Evolutionary conservation across 1,140 invertebrate species (phyloP).

Genomic region (Drosophila ananassae): DNA sequence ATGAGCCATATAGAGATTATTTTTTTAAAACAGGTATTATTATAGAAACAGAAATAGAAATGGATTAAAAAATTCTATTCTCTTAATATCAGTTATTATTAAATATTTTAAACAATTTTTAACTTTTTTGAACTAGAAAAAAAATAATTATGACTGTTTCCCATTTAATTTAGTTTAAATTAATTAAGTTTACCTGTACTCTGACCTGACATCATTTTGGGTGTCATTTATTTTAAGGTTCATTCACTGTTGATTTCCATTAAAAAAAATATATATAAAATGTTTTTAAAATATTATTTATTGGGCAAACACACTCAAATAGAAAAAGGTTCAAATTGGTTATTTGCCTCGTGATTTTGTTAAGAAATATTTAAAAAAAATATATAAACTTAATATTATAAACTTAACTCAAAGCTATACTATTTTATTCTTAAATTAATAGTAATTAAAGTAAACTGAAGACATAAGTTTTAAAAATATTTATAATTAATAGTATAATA

Average conservation of each 20-base stretch:
- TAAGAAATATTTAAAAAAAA: too few species aligned
- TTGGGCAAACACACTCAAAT: not conserved
- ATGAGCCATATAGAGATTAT: not conserved
- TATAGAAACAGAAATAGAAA: not conserved
- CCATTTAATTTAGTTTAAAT: not conserved
- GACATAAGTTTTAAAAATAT: too few species aligned
- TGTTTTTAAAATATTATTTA: not conserved
- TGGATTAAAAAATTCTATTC: not conserved
- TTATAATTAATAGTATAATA: not conserved
- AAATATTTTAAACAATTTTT: not conserved
- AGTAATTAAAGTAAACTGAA: too few species aligned
- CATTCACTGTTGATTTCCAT: slow-evolving; percentile 25
- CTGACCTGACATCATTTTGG: slow-evolving; percentile 8
- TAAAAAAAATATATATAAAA: slow-evolving; percentile 7
- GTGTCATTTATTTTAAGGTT: slow-evolving; percentile 13
- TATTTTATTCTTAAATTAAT: too few species aligned
- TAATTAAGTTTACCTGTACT: not conserved
- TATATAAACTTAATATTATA: not conserved
- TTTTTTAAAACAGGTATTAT: not conserved
- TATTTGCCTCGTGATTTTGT: not conserved
- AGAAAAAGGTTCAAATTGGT: not conserved
- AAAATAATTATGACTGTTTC: too few species aligned
- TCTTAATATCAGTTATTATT: not conserved
- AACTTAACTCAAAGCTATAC: not conserved
- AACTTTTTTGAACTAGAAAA: too few species aligned